Evolutionary conservation across 2,888 invertebrate species (phyloP).

Genomic region (Microctonus brassicae): DNA sequence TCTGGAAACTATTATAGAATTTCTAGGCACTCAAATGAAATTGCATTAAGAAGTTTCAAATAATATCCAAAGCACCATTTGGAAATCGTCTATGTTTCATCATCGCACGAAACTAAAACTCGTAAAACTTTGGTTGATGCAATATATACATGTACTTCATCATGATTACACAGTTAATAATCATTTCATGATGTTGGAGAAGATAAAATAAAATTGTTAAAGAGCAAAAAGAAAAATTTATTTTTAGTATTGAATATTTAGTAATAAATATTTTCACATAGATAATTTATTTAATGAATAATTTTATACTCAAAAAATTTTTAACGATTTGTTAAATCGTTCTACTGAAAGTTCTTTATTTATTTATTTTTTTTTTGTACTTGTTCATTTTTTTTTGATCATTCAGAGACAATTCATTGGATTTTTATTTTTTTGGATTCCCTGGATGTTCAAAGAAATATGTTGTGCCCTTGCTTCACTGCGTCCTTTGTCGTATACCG

Average conservation of each 20-base stretch:
- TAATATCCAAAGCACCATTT: not conserved
- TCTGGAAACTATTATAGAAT: slow-evolving; percentile 9
- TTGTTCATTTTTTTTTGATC: not conserved
- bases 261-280: no score
- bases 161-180: not conserved
- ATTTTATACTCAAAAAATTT: not conserved
- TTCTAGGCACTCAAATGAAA: not conserved
- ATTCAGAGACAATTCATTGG: not conserved
- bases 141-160: not conserved
- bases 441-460: not conserved
- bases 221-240: not conserved
- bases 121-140: not conserved
- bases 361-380: not conserved
- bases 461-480: not conserved
- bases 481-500: not conserved
- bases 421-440: not conserved
- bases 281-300: no score
- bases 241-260: not conserved
- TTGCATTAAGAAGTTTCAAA: not conserved
- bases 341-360: not conserved
- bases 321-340: no score
- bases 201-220: not conserved
- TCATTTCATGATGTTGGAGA: not conserved
- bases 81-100: not conserved
- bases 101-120: not conserved